A percentile compares a stretch with the other conserved stretches of the same genome.
Evolutionary conservation across 2,797 vertebrate genomes (phyloP).

Genomic region (Fringilla coelebs): DNA sequence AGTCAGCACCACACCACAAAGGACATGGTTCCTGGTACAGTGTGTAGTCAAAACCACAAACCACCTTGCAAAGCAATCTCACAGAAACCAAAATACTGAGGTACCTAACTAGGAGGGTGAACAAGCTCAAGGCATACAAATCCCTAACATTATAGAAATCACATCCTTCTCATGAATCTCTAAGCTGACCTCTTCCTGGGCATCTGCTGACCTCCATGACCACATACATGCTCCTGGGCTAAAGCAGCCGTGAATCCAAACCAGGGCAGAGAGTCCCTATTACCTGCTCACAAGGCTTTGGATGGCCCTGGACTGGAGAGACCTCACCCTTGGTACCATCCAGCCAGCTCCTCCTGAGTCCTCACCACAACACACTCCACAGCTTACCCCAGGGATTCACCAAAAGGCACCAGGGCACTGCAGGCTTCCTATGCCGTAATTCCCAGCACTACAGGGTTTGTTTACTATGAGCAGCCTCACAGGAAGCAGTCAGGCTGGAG

Average conservation of each 20-base stretch:
- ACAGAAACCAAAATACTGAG: not conserved
- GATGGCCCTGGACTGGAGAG: not conserved
- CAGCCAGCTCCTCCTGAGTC: not conserved
- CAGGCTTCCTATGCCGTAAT: not conserved
- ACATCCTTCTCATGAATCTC: not conserved
- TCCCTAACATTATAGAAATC: not conserved
- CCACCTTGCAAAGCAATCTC: not conserved
- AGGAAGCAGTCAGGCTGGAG: not conserved
- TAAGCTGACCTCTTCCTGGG: not conserved
- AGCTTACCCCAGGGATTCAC: not conserved
- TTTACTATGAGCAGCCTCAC: not conserved
- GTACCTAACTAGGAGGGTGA: not conserved
- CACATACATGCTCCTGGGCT: not conserved
- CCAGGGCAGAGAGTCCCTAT: not conserved
- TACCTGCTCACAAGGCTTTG: not conserved
- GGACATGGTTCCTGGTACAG: not conserved
- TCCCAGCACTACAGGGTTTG: fast-evolving
- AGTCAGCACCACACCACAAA: not conserved
- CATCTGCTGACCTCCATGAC: not conserved
- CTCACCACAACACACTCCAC: fast-evolving
- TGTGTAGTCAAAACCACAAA: not conserved
- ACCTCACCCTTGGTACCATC: fast-evolving
- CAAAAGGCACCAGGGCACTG: not conserved
- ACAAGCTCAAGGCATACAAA: not conserved
- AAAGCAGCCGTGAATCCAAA: not conserved